Evolutionary conservation across 2,113 vertebrate species (phyloP).

Genomic region (Saimiri boliviensis): DNA sequence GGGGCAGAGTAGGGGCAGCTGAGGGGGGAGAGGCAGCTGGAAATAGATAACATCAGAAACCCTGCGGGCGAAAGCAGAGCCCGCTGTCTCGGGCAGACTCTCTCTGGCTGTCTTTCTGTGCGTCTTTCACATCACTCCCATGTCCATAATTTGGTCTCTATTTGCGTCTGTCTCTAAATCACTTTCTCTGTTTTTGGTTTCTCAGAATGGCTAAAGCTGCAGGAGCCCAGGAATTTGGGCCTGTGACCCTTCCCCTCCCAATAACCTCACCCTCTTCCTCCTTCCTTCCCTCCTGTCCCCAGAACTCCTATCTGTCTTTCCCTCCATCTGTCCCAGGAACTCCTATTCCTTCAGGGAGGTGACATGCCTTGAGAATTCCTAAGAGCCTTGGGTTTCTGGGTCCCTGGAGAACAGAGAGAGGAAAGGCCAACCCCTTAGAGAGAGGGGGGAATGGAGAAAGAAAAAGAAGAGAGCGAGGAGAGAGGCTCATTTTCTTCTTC

Average conservation of each 20-base stretch:
- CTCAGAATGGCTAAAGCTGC: slow-evolving; percentile 59
- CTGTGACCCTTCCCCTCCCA: slow-evolving; percentile 67
- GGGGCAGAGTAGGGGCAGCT: slow-evolving; percentile 57
- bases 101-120: neutral
- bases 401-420: slow-evolving; percentile 41
- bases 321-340: neutral
- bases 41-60: slow-evolving; percentile 75
- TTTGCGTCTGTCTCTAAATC: slow-evolving; percentile 59
- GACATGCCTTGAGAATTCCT: slow-evolving; percentile 32
- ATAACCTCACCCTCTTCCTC: neutral
- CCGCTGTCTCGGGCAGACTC: slow-evolving; percentile 39
- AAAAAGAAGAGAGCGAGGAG: neutral
- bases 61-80: slow-evolving; percentile 65
- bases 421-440: neutral
- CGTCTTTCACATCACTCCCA: slow-evolving; percentile 31
- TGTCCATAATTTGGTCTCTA: slow-evolving; percentile 39
- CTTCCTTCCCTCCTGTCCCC: neutral
- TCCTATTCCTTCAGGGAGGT: slow-evolving; percentile 26
- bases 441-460: neutral
- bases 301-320: neutral
- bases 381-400: slow-evolving; percentile 18
- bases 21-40: slow-evolving; percentile 65
- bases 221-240: slow-evolving; percentile 74
- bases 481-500: neutral
- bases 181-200: slow-evolving; percentile 60